Evolutionary conservation across 2,888 invertebrate species (phyloP), one percentile per base, ranked within the genome.

Genomic region (Papilio gigon): DNA sequence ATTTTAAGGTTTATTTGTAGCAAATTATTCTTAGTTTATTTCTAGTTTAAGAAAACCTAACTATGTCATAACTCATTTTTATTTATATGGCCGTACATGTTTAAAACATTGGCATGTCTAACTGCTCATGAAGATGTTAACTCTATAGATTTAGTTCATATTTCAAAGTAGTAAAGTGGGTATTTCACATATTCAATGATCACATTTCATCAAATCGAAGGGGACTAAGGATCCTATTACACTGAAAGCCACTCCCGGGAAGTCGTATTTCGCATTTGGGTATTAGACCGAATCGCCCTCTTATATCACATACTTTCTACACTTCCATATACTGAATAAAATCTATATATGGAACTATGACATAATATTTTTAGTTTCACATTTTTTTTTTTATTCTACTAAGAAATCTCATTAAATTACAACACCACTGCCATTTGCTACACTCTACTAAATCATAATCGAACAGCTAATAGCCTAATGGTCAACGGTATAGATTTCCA

Each of bases 161-260:
- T 17, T 44, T 44, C 42, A 30, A 30, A 33, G n/a, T 62, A 20
- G 30, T 20, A 20, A 44, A 27, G 6, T 27, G 17, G 30, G 27
- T 44, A 64, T 64, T 53, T 27, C 53, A 53, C 37, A 64, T 64
- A 53, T 64, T 25, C 64, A 50, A 33, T 40, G 64, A 53, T 64
- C 53, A 37, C 37, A 64, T 64, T 64, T 53, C 53, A 64, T 64
- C 64, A 64, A 64, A 53, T 64, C 53, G 63, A 63, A 50, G 64
- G 64, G 64, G 53, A 27, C 64, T 64, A 64, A 50, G 53, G 53
- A 53, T 64, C 37, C 37, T 53, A 64, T 64, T 64, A 64, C 53
- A 12, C 17, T 53, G 37, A 53, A 64, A 64, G 64, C 64, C 64
- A 53, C 64, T 53, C 44, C 9, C 37, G 53, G 64, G 37, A 64